Percentiles rank a stretch among this genome's conserved stretches.
Evolutionary conservation across 35 echinoderm and acorn worm genomes (phyloP).

Genomic region (Apostichopus japonicus): DNA sequence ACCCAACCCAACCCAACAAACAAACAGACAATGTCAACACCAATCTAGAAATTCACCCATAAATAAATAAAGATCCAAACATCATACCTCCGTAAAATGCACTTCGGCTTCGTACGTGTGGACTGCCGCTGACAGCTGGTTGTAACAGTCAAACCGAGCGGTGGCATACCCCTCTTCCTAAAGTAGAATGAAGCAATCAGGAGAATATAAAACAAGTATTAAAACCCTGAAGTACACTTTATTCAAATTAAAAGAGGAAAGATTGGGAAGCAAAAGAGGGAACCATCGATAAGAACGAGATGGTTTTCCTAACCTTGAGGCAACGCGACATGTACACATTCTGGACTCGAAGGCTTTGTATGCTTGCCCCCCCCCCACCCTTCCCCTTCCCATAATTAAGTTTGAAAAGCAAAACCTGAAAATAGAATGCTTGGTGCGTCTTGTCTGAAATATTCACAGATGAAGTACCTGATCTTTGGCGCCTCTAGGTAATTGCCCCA

Average conservation of each 20-base stretch:
- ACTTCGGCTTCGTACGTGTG: conserved; percentile 82
- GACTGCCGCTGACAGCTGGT: conserved; percentile 68
- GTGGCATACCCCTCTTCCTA: conserved; percentile 14
- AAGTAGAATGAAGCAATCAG: background rate
- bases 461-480: too few species aligned
- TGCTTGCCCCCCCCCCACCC: background rate
- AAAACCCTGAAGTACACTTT: background rate
- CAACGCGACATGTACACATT: background rate
- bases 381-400: too few species aligned
- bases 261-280: too few species aligned
- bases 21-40: background rate
- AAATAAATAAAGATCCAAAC: too few species aligned
- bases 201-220: background rate
- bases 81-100: conserved; percentile 64
- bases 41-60: too few species aligned
- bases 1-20: background rate
- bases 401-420: too few species aligned
- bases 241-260: too few species aligned
- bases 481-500: too few species aligned
- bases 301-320: background rate
- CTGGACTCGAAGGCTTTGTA: background rate
- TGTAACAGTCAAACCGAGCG: conserved; percentile 52
- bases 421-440: too few species aligned
- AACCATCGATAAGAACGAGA: too few species aligned
- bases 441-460: too few species aligned